phyloP scores from a whole-genome alignment of 2,888 invertebrate genomes.

The Leucophenga maculata region DNA sequence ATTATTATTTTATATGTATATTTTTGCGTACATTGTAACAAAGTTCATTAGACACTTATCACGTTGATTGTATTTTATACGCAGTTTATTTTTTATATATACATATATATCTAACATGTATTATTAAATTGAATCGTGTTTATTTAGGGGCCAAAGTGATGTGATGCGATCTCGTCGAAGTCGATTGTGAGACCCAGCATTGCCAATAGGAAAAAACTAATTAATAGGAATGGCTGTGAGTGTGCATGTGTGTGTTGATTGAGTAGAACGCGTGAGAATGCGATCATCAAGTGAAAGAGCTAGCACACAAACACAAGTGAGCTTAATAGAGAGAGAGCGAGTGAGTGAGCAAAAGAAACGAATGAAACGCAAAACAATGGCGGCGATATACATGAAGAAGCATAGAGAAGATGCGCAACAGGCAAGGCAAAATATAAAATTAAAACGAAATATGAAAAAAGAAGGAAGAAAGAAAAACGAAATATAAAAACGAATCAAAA shows the following conservation, averaged over 20 bases:
- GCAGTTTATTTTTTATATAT: too few relatives aligned
- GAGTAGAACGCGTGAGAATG: too few relatives aligned
- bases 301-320: background rate
- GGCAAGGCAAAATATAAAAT: constrained; percentile 19
- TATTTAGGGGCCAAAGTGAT: background rate
- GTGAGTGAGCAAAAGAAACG: background rate
- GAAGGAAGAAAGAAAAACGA: constrained; percentile 11
- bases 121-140: background rate
- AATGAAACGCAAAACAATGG: constrained; percentile 30
- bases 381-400: constrained; percentile 11
- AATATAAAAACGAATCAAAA: background rate
- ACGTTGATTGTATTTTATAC: background rate
- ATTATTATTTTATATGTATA: too few relatives aligned
- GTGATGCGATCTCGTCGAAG: background rate
- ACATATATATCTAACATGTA: too few relatives aligned
- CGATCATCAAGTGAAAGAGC: too few relatives aligned
- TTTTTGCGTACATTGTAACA: too few relatives aligned
- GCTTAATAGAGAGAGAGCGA: constrained; percentile 7
- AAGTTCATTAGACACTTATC: background rate
- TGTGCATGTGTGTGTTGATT: background rate
- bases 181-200: background rate
- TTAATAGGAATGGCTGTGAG: background rate
- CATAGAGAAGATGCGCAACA: constrained; percentile 31
- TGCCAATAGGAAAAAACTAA: constrained; percentile 16
- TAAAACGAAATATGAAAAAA: constrained; percentile 16